These are phyloP conservation scores for Lordiphosa fenestrarum DNA, from an alignment of 2,888 invertebrate species.

Conservation along the genomic window DNA sequence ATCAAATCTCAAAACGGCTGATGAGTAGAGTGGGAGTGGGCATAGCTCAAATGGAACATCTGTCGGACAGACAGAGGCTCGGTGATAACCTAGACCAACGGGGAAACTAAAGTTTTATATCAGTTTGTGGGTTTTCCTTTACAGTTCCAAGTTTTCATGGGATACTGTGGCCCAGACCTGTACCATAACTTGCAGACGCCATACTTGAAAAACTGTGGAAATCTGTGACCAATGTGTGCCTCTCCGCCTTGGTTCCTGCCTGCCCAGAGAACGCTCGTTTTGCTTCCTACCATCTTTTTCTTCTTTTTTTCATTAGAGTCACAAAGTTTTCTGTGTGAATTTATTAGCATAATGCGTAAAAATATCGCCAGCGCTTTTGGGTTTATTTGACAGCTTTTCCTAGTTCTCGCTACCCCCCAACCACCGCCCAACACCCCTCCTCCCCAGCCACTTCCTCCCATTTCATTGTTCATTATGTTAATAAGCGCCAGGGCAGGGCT, in stretches of 20 bases:
- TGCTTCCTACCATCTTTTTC: slow-evolving; percentile 23
- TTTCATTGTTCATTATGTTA: slow-evolving; percentile 70
- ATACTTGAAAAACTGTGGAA: slow-evolving; percentile 13
- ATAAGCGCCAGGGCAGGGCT: slow-evolving; percentile 41
- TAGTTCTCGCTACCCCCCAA: slow-evolving; percentile 38
- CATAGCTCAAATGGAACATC: slow-evolving; percentile 38
- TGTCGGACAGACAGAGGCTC: slow-evolving; percentile 35
- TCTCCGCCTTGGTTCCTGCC: slow-evolving; percentile 1
- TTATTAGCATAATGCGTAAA: slow-evolving; percentile 71
- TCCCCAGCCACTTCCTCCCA: slow-evolving; percentile 10
- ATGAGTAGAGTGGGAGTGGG: slow-evolving; percentile 44
- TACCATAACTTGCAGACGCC: slow-evolving; percentile 8
- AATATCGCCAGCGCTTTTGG: slow-evolving; percentile 50
- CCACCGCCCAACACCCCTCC: slow-evolving; percentile 14
- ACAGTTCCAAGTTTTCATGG: too few species aligned
- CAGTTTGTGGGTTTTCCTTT: too few species aligned
- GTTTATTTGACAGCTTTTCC: slow-evolving; percentile 68
- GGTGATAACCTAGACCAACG: slow-evolving; percentile 23
- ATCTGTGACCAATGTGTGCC: slow-evolving; percentile 16
- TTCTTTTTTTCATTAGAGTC: slow-evolving; percentile 38
- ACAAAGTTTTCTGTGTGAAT: slow-evolving; percentile 33
- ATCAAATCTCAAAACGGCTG: slow-evolving; percentile 50
- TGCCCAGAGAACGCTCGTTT: too few species aligned
- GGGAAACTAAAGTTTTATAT: too few species aligned
- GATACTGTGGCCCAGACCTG: not conserved